Conservation (phyloP, 2,888 invertebrate genomes). For the Sisyra terminalis region DNA sequence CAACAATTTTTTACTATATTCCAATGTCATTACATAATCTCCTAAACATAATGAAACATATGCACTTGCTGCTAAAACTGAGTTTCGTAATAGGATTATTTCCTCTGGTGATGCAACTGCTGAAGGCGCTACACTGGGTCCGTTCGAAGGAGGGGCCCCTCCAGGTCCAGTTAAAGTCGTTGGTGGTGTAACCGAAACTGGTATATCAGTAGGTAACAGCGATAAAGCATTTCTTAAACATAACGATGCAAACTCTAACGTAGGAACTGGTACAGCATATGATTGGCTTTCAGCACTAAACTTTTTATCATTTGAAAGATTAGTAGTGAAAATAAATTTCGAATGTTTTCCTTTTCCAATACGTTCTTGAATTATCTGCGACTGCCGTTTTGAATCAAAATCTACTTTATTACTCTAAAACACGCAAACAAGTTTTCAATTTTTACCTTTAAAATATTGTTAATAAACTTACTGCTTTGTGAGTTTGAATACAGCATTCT, state of each 20-base stretch:
- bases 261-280: constrained; percentile 73
- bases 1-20: constrained; percentile 59
- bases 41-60: constrained; percentile 74
- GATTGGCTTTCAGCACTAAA: constrained; percentile 49
- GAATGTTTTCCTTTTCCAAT: constrained; percentile 39
- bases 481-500: constrained; percentile 70
- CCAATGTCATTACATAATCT: constrained; percentile 63
- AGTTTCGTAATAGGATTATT: constrained; percentile 40
- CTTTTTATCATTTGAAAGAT: constrained; percentile 33
- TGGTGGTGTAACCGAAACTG: constrained; percentile 23
- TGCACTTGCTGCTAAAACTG: constrained; percentile 61
- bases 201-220: constrained; percentile 40
- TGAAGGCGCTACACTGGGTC: constrained; percentile 36
- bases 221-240: constrained; percentile 74
- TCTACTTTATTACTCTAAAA: constrained; percentile 41
- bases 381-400: constrained; percentile 38
- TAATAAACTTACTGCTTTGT: constrained; percentile 28
- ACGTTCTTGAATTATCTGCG: constrained; percentile 39
- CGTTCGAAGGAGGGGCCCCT: constrained; percentile 22
- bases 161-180: constrained; percentile 1
- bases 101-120: constrained; percentile 42
- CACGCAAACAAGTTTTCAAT: constrained; percentile 3
- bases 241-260: constrained; percentile 76
- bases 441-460: neutral
- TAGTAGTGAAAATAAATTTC: constrained; percentile 41